Base-by-base conservation (phyloP, 1,140 invertebrate species). In the Cydia amplana region DNA sequence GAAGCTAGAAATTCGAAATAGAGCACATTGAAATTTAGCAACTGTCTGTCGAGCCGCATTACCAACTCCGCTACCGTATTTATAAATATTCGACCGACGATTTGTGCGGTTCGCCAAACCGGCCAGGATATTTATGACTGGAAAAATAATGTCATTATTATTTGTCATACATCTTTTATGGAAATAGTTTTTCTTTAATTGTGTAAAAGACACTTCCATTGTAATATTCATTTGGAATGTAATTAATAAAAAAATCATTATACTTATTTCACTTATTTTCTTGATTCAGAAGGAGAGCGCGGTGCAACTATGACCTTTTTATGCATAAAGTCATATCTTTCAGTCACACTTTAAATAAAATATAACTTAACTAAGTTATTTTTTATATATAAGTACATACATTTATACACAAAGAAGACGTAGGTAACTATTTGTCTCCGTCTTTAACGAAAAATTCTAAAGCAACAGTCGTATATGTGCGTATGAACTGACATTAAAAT, bases 11-110 rank as follows among this genome's bases (percentile, higher is more conserved):
- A 85, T 87, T 84, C 80, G 82, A 91, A 90, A 85, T 92, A 85
- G 91, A 91, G 80, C 91, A 87, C 85, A 88, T 89, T 92, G 90
- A 91, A 90, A 92, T 91, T 90, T 91, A 90, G 90, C 90, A 91
- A 91, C 89, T 93, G 90, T 87, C 88, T 91, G 88, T 90, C 87
- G 84, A 78, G 80, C 78, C 84, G 85, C 85, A 88, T 92, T 91
- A 91, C 89, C 75, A 85, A 85, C 81, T 90, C 81, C 79, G 85
- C 87, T 88, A 84, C 85, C 83, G 85, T 92, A 91, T 92, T 91
- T 91, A 91, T 91, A 91, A 91, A 91, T 91, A 90, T 88, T 91
- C 86, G 76, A 78, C 77, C 80, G 84, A 86, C 85, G 85, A 86
- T 85, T 89, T 87, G 80, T 85, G 82, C 83, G 81, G 82, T 82